Evolutionary conservation across 2,888 invertebrate species (phyloP), one percentile per base, ranked within the genome.

Genomic region (Himalopsyche kuldschensis): DNA sequence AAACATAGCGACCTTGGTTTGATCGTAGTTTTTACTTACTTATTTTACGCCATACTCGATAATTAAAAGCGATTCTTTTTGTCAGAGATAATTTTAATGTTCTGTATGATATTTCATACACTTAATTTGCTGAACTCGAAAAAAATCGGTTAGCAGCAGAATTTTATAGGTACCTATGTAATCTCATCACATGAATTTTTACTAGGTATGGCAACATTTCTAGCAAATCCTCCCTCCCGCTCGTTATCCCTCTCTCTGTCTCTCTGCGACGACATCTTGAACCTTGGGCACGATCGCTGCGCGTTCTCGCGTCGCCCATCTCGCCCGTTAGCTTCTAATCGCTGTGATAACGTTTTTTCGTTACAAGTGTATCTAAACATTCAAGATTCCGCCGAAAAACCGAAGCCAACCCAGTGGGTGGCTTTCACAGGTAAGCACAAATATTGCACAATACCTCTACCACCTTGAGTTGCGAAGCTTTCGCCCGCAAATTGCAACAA

Each of bases 371-470:
- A 89, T 91, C 89, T 92, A 94, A 94, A 92, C 94, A 93, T 93
- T 93, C 95, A 95, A 94, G 94, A 95, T 95, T 95, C 95, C 95
- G 95, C 94, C 95, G 92, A 93, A 93, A 95, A 94, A 92, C 92
- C 93, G 92, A 93, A 93, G 93, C 94, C 95, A 93, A 94, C 95
- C 95, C 95, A 94, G 93, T 94, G 95, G 95, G 95, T 95, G 95
- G 95, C 95, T 93, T 92, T 93, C 91, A 91, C 93, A 93, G 94
- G 94, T 94, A 90, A 92, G 93, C 78, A 76, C 30, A 79, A 79
- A 81, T 31, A 41, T 75, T 80, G 80, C 46, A 20, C 75, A 69
- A 63, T 63, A 69, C 55, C 31, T 55, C 27, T 24, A 63, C 47
- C 63, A 31, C 55, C 24, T 78, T 47, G 31, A 20, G 20, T 30